These are phyloP conservation scores for Galeopsomyia nigrocyanea DNA, from an alignment of 2,888 invertebrate species.

Conservation along the genomic window DNA sequence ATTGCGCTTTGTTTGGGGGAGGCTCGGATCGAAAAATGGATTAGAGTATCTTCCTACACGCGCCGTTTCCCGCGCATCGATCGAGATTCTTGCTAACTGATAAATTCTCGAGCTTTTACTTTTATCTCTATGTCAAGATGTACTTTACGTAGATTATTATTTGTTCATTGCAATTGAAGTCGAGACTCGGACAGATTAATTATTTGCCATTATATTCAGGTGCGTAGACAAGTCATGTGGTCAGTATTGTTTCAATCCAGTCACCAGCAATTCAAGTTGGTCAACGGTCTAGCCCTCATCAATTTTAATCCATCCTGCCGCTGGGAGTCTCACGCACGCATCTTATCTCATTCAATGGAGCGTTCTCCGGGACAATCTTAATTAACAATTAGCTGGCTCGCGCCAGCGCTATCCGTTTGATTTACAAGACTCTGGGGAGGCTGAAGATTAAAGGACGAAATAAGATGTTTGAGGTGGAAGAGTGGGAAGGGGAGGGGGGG, in stretches of 20 bases:
- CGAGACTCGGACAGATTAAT: too few species aligned
- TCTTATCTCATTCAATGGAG: slow-evolving; percentile 3
- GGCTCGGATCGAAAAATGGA: not conserved
- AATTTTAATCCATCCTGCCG: slow-evolving; percentile 28
- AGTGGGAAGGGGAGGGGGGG: too few species aligned
- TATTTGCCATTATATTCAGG: too few species aligned
- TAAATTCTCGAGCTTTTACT: not conserved
- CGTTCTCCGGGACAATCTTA: slow-evolving; percentile 6
- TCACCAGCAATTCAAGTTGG: slow-evolving; percentile 9
- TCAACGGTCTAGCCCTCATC: slow-evolving; percentile 3
- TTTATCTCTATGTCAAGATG: too few species aligned
- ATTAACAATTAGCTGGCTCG: slow-evolving; percentile 15
- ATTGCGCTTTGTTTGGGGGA: not conserved
- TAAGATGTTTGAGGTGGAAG: too few species aligned
- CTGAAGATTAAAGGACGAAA: too few species aligned
- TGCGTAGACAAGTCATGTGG: not conserved
- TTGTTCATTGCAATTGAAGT: too few species aligned
- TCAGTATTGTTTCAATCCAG: not conserved
- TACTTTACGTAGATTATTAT: too few species aligned
- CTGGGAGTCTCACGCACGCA: not conserved
- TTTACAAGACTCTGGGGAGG: not conserved
- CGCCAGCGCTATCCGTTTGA: not conserved
- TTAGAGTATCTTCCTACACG: not conserved
- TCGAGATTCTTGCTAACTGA: slow-evolving; percentile 17
- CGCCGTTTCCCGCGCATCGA: not conserved